Evolutionary conservation across 2,113 vertebrate species (phyloP), one percentile per base, ranked within the genome.

Genomic region (Pseudorectes ferrugineus): DNA sequence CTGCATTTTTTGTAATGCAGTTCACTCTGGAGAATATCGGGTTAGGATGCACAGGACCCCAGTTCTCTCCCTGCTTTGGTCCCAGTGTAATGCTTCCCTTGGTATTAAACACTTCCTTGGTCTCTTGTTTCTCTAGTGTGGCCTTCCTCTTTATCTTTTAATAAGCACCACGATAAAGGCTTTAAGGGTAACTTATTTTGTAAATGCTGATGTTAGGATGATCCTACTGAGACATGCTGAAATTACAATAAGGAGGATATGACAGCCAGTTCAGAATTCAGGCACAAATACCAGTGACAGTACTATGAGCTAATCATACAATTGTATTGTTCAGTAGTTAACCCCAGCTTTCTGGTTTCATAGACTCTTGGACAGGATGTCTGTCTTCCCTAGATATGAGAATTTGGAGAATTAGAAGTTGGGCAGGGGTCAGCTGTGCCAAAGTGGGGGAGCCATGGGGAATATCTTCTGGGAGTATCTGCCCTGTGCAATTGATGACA

Each of bases 51-150:
- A 22, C 2, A 51, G 59, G 36, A 46, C 6, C 5, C 13, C 19
- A 66, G 28, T 17, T 59, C 22, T 76, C 31, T 85, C 58, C 26
- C 67, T 85, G 16, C 43, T 67, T 73, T 66, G 22, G 14, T 52
- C 21, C 28, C 43, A 63, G 14, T 0, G 1, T 17, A 46, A 48
- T 1, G 0, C 26, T 40, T 58, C 10, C 28, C 21, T 68, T 46
- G 36, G 13, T 42, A 22, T 35, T 71, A 28, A 51, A 15, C 4
- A 28, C 1, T 49, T 49, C 20, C 25, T 65, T 52, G 20, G 15
- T 57, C 23, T 61, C 24, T 38, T 49, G 7, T 74, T 86, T 62
- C 80, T 63, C 17, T 45, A 13, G 7, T 36, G 31, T 7, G 1
- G 8, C 9, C 18, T 43, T 54, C 11, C 3, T 1, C 25, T 51